Evolutionary conservation across 2,888 invertebrate genomes (phyloP), one percentile per base, ranked within the genome.

Genomic region (Drosophila testacea): DNA sequence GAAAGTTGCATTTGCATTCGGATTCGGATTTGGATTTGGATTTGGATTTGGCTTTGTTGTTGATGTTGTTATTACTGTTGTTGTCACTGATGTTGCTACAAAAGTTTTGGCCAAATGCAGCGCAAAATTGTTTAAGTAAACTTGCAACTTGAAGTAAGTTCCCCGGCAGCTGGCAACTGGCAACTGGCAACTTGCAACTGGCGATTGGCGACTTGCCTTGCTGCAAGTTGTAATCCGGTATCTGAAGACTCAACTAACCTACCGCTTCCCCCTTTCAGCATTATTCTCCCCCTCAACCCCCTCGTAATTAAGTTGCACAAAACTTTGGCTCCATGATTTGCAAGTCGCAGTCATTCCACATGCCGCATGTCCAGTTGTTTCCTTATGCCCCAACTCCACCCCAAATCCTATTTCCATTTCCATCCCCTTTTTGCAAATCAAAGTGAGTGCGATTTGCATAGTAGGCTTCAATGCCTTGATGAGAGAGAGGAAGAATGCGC

Each of bases 301-400:
- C 54, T 52, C 60, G 77, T 80, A 82, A 88, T 88, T 82, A 88
- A 88, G 88, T 76, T 85, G 86, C 69, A 47, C 65, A 72, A 83
- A 81, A 84, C 80, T 83, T 83, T 86, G 62, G 69, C 44, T 62
- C 67, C 73, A 69, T 69, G 78, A 81, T 83, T 79, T 81, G 81
- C 81, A 74, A 80, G 63, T 70, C 64, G 36, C 27, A 57, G 61
- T 34, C 48, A 47, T 51, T 41, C 22, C 22, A 2, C 16, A 32
- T 61, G 54, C 64, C 9, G 44, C 57, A 59, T 34, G 9, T 42
- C 67, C 71, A 65, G 48, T 48, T 42, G 48, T 63, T 41, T 52
- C 48, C 32, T 32, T 16, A 6, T 32, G 32, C 9, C 9, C 27
- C 32, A 47, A 34, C 27, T 10, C 4, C 16, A 22, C 11, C 13